These are phyloP conservation scores for Semicossyphus pulcher DNA, from an alignment of 2,113 vertebrate species.

Conservation along the genomic window DNA sequence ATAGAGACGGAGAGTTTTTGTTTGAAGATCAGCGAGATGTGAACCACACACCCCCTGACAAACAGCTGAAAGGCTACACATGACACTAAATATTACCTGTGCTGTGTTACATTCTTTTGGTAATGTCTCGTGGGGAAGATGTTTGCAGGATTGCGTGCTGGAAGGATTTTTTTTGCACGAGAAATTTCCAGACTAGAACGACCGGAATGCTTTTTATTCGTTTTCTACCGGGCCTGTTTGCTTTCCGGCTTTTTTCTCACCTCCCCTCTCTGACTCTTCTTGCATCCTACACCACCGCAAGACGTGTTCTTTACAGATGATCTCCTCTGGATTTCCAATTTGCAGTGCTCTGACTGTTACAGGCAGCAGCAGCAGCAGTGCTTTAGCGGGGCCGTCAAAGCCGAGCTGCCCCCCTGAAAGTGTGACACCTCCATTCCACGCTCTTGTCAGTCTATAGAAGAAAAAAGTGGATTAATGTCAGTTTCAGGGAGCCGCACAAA, in stretches of 20 bases:
- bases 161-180: conserved; percentile 21
- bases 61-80: conserved; percentile 41
- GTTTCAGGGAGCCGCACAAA: conserved; percentile 75
- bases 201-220: conserved; percentile 22
- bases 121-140: conserved; percentile 19
- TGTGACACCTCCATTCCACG: conserved; percentile 80
- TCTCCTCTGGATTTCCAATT: conserved; percentile 84
- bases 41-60: conserved; percentile 53
- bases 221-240: conserved; percentile 42
- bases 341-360: conserved; percentile 75
- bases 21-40: conserved; percentile 60
- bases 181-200: background rate
- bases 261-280: conserved; percentile 31
- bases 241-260: conserved; percentile 34
- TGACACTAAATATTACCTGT: conserved; percentile 41
- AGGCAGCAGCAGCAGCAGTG: conserved; percentile 67
- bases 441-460: conserved; percentile 80
- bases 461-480: conserved; percentile 85
- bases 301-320: conserved; percentile 83
- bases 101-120: conserved; percentile 18
- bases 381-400: conserved; percentile 70
- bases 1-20: conserved; percentile 35
- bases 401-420: conserved; percentile 57
- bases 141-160: background rate
- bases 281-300: conserved; percentile 57